Conservation (phyloP, 2,888 invertebrate species). For the Byasa hedistus region DNA sequence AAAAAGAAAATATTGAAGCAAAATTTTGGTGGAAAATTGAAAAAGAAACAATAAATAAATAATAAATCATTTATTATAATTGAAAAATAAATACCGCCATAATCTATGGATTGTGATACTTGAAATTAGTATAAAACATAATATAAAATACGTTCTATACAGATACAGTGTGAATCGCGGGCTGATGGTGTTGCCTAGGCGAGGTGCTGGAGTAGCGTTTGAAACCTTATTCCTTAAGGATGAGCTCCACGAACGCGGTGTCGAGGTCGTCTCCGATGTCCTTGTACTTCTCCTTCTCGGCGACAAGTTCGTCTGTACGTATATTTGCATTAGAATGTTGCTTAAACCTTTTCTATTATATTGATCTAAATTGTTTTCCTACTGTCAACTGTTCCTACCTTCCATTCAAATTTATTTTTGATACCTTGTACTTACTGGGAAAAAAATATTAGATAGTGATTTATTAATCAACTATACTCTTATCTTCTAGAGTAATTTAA, state of each 20-base stretch:
- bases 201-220: conserved; percentile 32
- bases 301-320: conserved; percentile 92
- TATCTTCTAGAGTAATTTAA: no score
- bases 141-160: conserved; percentile 66
- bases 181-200: conserved; percentile 43
- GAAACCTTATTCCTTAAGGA: conserved; percentile 83
- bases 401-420: neutral
- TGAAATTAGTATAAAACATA: conserved; percentile 75
- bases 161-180: conserved; percentile 58
- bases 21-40: no score
- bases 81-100: conserved; percentile 77
- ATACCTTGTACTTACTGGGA: conserved; percentile 7
- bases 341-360: neutral
- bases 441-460: neutral
- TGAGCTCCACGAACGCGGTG: conserved; percentile 97
- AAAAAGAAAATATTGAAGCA: no score
- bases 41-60: conserved; percentile 39
- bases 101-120: conserved; percentile 72
- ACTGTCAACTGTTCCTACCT: neutral
- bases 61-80: conserved; percentile 74
- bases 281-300: conserved; percentile 99
- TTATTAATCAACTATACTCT: no score
- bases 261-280: conserved; percentile 99
- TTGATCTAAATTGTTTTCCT: neutral
- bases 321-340: conserved; percentile 18